Percentiles rank a stretch among this genome's conserved stretches.
Conservation (phyloP, 2,113 vertebrate genomes). For the Odontesthes bonariensis region DNA sequence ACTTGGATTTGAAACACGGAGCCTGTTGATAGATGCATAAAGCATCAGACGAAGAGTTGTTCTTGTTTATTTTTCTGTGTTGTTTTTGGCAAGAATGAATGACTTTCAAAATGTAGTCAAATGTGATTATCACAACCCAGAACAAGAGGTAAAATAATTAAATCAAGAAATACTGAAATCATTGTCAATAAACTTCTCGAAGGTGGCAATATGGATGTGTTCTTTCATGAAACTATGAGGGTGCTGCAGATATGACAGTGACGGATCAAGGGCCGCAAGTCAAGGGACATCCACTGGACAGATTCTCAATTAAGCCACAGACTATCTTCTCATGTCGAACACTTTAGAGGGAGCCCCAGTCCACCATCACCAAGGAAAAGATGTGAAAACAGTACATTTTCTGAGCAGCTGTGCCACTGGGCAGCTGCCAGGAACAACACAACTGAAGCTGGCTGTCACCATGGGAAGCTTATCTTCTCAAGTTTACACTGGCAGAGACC, state of each 20-base stretch:
- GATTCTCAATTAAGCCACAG: neutral
- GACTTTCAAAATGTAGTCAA: neutral
- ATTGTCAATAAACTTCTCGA: neutral
- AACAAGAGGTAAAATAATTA: neutral
- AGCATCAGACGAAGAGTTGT: neutral
- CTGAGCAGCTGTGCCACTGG: neutral
- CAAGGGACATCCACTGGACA: neutral
- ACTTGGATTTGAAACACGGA: slow-evolving; percentile 81
- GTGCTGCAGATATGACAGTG: neutral
- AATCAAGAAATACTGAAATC: neutral
- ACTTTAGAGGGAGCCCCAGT: slow-evolving; percentile 36
- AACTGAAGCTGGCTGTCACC: neutral
- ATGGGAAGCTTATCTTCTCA: neutral
- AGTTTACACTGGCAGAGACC: neutral
- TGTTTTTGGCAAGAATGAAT: no score
- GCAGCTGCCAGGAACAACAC: neutral
- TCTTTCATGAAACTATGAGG: neutral
- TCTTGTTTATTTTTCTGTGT: no score
- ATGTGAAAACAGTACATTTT: neutral
- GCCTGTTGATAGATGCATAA: slow-evolving; percentile 72
- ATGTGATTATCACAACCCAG: no score
- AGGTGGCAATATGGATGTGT: neutral
- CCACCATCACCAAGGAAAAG: neutral
- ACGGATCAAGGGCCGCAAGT: neutral
- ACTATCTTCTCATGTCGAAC: neutral